Base-by-base conservation (phyloP, 2,113 vertebrate species). In the Cavia aperea region DNA sequence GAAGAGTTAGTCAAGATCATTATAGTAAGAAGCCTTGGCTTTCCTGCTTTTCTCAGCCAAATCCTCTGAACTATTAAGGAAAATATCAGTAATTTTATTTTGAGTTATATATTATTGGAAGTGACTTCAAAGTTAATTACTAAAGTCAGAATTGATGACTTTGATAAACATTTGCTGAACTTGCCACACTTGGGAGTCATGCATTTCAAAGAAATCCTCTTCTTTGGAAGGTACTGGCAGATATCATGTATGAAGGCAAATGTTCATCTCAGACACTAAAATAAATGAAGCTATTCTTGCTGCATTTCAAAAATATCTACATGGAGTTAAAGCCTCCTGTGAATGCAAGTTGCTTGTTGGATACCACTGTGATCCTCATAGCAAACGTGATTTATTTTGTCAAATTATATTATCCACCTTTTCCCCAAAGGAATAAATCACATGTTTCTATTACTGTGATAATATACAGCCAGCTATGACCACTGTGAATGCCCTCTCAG, bases 341-440 rank as follows among this genome's bases (percentile, higher is more conserved):
- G 92, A 81, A 23, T 29, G 2, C 60, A 65, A 90, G 86, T 66
- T 93, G 58, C 77, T 72, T 94, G 54, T 63, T 95, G 94, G 79
- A 65, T 93, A 81, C 92, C 92, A 93, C 90, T 51, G 81, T 96
- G 92, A 94, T 95, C 81, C 58, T 95, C 83, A 70, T 63, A 95
- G 88, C 49, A 78, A 86, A 86, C 94, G 60, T 96, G 63, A 96
- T 96, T 97, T 95, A 97, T 96, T 97, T 91, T 92, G 23, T 87
- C 95, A 60, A 29, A 84, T 95, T 96, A 95, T 96, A 95, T 96
- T 96, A 96, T 0, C 4, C 65, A 95, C 95, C 70, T 68, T 46
- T 95, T 96, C 95, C 63, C 4, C 31, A 94, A 85, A 95, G 58
- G 84, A 97, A 96, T 97, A 95, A 97, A 96, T 96, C 93, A 95